Conservation (phyloP, 1,140 invertebrate species). For the Pseudobourletiella spinata region DNA sequence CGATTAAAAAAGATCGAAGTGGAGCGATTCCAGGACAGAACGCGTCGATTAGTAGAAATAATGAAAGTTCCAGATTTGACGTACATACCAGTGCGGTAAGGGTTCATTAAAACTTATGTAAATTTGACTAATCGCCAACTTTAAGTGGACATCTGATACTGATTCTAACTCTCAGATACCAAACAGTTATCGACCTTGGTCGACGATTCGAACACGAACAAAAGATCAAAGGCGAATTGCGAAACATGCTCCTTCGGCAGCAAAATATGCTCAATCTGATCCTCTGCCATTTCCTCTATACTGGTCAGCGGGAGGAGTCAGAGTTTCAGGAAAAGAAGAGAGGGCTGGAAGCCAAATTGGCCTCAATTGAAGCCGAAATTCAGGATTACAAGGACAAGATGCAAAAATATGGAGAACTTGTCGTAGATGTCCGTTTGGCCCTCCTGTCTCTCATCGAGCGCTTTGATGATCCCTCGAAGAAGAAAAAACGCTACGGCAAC, state of each 20-base stretch:
- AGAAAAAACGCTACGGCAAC: background rate
- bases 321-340: slow-evolving; percentile 6
- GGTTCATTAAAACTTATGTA: too few relatives aligned
- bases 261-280: slow-evolving; percentile 24
- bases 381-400: slow-evolving; percentile 1
- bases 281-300: slow-evolving; percentile 31
- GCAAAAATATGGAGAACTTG: slow-evolving; percentile 12
- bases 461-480: slow-evolving; percentile 10
- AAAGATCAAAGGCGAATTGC: slow-evolving; percentile 12
- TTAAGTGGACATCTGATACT: background rate
- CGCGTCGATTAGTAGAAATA: slow-evolving; percentile 22
- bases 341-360: background rate
- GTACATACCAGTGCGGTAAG: slow-evolving; percentile 22
- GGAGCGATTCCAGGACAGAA: slow-evolving; percentile 28
- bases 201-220: slow-evolving; percentile 11
- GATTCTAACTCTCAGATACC: slow-evolving; percentile 8
- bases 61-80: slow-evolving; percentile 34
- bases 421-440: slow-evolving; percentile 14
- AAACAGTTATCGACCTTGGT: slow-evolving; percentile 22
- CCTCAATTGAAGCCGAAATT: background rate
- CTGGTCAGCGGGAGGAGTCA: slow-evolving; percentile 7
- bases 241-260: slow-evolving; percentile 25
- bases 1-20: slow-evolving; percentile 18
- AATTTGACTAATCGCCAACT: too few relatives aligned
- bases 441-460: slow-evolving; percentile 19